A percentile compares a stretch with the other conserved stretches of the same genome.
These are phyloP conservation scores for Pammene aurita DNA, from an alignment of 2,888 invertebrate species.

Conservation along the genomic window DNA sequence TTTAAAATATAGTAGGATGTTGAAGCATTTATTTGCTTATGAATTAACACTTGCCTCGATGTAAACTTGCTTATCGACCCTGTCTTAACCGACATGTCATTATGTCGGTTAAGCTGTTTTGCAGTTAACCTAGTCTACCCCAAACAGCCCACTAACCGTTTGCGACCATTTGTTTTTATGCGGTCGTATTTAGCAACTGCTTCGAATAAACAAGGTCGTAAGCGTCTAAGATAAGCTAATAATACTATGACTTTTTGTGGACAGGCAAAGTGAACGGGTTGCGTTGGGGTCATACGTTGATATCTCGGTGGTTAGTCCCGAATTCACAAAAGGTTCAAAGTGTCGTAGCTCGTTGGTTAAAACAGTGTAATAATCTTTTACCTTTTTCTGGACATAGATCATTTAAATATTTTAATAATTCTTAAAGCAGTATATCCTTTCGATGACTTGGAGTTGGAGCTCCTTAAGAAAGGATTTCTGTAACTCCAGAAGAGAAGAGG, in stretches of 20 bases:
- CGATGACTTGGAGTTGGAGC: no score
- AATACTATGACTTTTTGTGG: not conserved
- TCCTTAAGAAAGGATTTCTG: no score
- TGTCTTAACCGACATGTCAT: no score
- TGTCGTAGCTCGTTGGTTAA: not conserved
- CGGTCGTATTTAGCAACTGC: constrained; percentile 52
- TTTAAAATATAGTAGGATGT: no score
- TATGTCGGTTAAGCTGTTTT: constrained; percentile 1
- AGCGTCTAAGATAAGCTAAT: not conserved
- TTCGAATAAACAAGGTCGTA: not conserved
- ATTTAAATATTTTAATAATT: no score
- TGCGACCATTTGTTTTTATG: constrained; percentile 61
- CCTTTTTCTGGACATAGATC: not conserved
- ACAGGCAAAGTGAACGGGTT: not conserved
- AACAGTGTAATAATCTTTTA: not conserved
- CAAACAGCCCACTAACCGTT: constrained; percentile 22
- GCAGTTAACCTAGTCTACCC: not conserved
- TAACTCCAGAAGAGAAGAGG: no score
- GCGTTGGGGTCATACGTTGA: constrained; percentile 12
- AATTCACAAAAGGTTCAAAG: not conserved
- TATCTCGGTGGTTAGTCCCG: constrained; percentile 9
- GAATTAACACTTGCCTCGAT: no score
- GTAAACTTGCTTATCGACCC: no score
- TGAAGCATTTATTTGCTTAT: no score
- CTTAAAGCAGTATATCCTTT: no score